Evolutionary conservation across 2,888 invertebrate genomes (phyloP), one percentile per base, ranked within the genome.

Genomic region (Ernsta delagoae): DNA sequence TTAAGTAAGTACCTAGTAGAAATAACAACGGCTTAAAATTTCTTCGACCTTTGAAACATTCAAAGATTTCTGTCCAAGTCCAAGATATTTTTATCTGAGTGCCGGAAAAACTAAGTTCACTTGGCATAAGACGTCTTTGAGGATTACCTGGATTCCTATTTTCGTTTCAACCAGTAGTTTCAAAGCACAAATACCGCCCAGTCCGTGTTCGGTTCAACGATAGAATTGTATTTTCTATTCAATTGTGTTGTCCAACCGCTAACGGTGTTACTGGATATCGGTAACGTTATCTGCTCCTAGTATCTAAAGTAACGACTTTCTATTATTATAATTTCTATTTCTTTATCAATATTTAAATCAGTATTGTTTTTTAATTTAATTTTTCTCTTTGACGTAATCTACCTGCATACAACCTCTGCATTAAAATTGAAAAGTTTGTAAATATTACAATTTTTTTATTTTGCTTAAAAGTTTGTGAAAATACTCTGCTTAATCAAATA

Each of bases 91-190:
- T 57, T 57, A 36, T 57, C 57, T 12, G 57, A 57, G 36, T n/a
- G 36, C 36, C 12, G 57, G 12, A 57, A 57, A 56, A 57, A 57
- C 57, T 39, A 8, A 56, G 56, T 56, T 56, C 39, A 36, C 36
- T 57, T 12, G 36, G 3, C n/a, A 36, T 39, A 57, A 57, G 57
- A 57, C 34, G 36, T 57, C 57, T 57, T 57, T 57, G 57, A 57
- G 57, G 34, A 36, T 34, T 57, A 57, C 57, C 57, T 57, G 57
- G 39, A 56, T 31, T 39, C 34, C 12, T 12, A 57, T 57, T 57
- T 57, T 57, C 57, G 57, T 34, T 57, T 36, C 57, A 57, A 57
- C 57, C 34, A 57, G 12, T 24, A 41, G 41, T 59, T 59, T 24
- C 57, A 34, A 12, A 39, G 39, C 41, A 43, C n/a, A 41, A 41